Evolutionary conservation across 2,113 vertebrate species (phyloP), one percentile per base, ranked within the genome.

Genomic region (Pteronura brasiliensis): DNA sequence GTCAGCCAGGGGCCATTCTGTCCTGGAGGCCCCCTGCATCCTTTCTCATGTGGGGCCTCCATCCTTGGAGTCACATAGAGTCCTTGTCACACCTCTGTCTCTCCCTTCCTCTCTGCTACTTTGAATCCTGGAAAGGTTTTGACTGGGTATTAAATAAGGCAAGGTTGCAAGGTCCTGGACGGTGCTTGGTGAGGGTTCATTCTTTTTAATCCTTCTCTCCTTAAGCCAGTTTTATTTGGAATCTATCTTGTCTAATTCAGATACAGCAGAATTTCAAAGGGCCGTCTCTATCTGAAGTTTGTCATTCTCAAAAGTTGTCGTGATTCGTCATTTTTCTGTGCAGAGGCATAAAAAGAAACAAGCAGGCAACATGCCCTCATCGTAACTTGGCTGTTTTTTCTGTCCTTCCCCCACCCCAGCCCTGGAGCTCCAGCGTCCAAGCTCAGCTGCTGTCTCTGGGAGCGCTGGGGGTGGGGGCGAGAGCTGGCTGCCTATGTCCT

Each of bases 391-490:
- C 69, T 83, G 59, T 39, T 61, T 65, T 69, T 29, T 31, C n/a
- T 65, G 44, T 69, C 39, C 31, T 36, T 6, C 31, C 31, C 4
- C 0, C 27, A 57, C 80, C 69, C 76, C 21, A 27, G 3, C n/a
- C 84, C 55, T 0, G 12, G 63, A 63, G 55, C 44, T 13, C 11
- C 59, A 90, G 49, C 7, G 1, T 49, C 71, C 21, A 65, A 0
- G 1, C 76, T 96, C 97, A 98, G 98, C 98, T 96, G 97, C 97
- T 85, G 69, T 80, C 79, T 84, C 92, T 36, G n/a, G 18, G 36
- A 79, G 59, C 0, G 0, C 8, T 18, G 47, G 42, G 77, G 47
- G 96, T 12, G 59, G 96, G 90, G 96, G 59, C 1, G 0, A 21
- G 85, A 27, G 74, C 25, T 11, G 34, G 63, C 90, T 44, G 88